Conservation (phyloP, 2,797 vertebrate genomes). For the Rhinophrynus dorsalis region DNA sequence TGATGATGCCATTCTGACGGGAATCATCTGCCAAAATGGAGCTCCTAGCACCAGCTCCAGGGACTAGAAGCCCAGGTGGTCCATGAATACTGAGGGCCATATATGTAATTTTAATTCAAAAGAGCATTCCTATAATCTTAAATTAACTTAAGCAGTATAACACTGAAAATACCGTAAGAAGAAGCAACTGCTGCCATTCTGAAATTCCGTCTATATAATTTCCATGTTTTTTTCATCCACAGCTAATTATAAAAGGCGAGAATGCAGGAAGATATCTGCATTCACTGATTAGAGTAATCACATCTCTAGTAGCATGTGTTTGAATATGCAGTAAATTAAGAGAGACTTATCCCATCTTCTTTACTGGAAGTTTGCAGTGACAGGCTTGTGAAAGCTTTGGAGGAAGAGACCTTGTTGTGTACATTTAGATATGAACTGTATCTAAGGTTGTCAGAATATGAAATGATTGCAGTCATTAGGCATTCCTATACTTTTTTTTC, state of each 20-base stretch:
- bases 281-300: constrained; percentile 50
- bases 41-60: no score
- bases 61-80: no score
- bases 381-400: constrained; percentile 17
- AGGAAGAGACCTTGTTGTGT: constrained; percentile 12
- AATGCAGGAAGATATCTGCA: constrained; percentile 31
- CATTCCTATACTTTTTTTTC: not conserved
- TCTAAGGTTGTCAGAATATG: constrained; percentile 6
- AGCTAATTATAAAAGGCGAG: constrained; percentile 39
- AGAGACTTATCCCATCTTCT: not conserved
- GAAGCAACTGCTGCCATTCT: not conserved
- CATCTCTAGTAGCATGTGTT: not conserved
- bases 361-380: constrained; percentile 14
- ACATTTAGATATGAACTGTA: constrained; percentile 19
- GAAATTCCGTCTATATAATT: constrained; percentile 9
- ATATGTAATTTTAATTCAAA: not conserved
- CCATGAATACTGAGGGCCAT: no score
- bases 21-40: no score
- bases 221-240: not conserved
- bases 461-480: constrained; percentile 12
- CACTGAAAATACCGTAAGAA: not conserved
- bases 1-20: no score
- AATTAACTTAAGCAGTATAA: not conserved
- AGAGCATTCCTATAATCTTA: not conserved
- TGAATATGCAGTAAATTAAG: constrained; percentile 24